Conservation (phyloP, 2,888 invertebrate species). For the Gisinianus flammeolus region DNA sequence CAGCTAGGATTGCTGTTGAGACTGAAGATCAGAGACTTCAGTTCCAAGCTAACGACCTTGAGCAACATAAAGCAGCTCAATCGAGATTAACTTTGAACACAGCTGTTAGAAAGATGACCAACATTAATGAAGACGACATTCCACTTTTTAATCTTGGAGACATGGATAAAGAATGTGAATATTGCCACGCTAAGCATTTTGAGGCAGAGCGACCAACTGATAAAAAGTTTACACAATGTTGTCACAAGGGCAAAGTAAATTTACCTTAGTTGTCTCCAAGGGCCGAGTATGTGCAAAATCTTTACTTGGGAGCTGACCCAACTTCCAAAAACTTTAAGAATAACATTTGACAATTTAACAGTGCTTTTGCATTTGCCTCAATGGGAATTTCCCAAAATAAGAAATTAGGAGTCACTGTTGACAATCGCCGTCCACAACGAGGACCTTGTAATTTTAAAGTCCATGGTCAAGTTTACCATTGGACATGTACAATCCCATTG, state of each 20-base stretch:
- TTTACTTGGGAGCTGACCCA: background rate
- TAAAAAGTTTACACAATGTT: background rate
- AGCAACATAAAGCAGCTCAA: background rate
- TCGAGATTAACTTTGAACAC: background rate
- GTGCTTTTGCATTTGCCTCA: background rate
- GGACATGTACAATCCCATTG: background rate
- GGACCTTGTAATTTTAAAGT: background rate
- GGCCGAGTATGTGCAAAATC: background rate
- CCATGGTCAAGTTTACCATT: conserved; percentile 3
- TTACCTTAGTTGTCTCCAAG: background rate
- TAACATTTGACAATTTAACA: background rate
- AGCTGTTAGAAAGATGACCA: background rate
- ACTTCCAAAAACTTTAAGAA: background rate
- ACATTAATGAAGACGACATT: background rate
- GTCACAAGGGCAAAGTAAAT: conserved; percentile 1
- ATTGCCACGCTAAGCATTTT: background rate
- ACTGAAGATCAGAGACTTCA: background rate
- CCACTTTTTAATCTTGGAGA: background rate
- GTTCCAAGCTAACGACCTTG: background rate
- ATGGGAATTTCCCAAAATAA: background rate
- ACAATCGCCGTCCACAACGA: background rate
- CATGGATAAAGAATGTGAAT: background rate
- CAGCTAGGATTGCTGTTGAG: background rate
- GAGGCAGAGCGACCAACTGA: background rate
- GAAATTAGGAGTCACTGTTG: background rate